phyloP scores from a whole-genome alignment of 2,797 vertebrate genomes.

The Enteromius treurensis region DNA sequence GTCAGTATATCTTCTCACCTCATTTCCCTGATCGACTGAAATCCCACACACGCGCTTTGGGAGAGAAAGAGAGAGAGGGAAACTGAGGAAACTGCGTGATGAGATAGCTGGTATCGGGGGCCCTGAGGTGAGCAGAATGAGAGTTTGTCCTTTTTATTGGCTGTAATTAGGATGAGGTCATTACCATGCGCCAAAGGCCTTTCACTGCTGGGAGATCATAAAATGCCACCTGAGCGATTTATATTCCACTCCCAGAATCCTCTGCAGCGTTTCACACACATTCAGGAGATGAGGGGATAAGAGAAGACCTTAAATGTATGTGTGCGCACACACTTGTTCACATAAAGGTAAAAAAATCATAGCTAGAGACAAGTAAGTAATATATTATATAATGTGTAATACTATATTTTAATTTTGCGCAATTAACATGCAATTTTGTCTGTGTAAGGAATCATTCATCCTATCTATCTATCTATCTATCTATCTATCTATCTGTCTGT shows the following conservation, averaged over 20 bases:
- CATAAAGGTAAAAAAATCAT: background rate
- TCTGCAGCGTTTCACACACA: conserved; percentile 35
- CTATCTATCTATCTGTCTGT: background rate
- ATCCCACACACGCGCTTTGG: conserved; percentile 14
- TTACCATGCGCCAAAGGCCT: conserved; percentile 53
- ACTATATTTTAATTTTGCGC: background rate
- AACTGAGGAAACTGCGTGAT: conserved; percentile 28
- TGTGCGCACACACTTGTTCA: conserved; percentile 14
- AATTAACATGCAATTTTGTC: conserved; percentile 19
- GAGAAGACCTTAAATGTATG: conserved; percentile 11
- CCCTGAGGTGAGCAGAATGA: conserved; percentile 50
- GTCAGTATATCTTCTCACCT: conserved; percentile 47
- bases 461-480: background rate
- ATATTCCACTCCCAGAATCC: conserved; percentile 44
- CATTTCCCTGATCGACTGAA: conserved; percentile 49
- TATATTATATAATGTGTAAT: conserved; percentile 1
- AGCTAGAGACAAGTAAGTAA: background rate
- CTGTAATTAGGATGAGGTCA: conserved; percentile 55
- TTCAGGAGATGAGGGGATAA: conserved; percentile 29
- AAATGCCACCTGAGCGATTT: conserved; percentile 49
- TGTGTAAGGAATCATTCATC: background rate
- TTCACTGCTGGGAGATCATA: conserved; percentile 53
- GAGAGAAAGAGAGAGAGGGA: conserved; percentile 12
- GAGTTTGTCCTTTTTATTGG: conserved; percentile 54
- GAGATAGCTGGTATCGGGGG: conserved; percentile 44